These are phyloP conservation scores for Oscheius sp. DNA, from an alignment of 1,140 invertebrate genomes.

Conservation along the genomic window DNA sequence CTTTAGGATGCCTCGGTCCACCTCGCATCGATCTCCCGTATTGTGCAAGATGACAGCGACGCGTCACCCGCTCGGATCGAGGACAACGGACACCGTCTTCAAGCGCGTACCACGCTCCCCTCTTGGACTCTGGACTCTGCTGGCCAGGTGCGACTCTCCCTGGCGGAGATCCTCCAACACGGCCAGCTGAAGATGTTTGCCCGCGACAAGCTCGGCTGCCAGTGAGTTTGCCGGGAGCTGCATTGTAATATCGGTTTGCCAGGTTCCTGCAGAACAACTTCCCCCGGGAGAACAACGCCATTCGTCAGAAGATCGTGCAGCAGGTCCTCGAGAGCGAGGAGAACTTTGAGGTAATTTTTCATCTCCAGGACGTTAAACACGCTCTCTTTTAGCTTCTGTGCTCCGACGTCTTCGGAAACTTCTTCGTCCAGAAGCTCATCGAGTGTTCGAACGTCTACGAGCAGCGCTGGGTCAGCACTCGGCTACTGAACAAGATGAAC, in stretches of 20 bases:
- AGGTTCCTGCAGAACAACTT: conserved; percentile 31
- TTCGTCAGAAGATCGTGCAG: not conserved
- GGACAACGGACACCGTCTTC: not conserved
- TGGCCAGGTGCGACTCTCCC: not conserved
- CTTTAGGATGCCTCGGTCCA: not conserved
- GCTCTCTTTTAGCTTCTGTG: conserved; percentile 24
- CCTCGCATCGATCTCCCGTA: not conserved
- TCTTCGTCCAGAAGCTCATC: conserved; percentile 39
- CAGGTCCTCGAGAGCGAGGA: conserved; percentile 19
- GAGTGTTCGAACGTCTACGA: conserved; percentile 7
- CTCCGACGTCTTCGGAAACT: conserved; percentile 42
- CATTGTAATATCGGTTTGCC: not conserved
- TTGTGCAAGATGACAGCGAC: conserved; percentile 1
- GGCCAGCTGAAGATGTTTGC: conserved; percentile 16
- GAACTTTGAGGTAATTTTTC: not conserved
- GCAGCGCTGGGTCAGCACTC: not conserved
- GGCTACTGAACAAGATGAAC: conserved; percentile 16
- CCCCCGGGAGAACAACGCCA: not conserved
- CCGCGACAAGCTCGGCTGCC: conserved; percentile 31
- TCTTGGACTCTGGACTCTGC: not conserved
- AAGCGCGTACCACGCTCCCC: conserved; percentile 9
- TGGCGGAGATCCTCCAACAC: conserved; percentile 14
- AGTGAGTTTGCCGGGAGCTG: not conserved
- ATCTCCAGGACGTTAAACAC: not conserved
- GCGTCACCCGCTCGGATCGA: not conserved